A percentile compares a stretch with the other conserved stretches of the same genome.
Evolutionary conservation across 2,888 invertebrate genomes (phyloP).

Genomic region (Thyatira batis): DNA sequence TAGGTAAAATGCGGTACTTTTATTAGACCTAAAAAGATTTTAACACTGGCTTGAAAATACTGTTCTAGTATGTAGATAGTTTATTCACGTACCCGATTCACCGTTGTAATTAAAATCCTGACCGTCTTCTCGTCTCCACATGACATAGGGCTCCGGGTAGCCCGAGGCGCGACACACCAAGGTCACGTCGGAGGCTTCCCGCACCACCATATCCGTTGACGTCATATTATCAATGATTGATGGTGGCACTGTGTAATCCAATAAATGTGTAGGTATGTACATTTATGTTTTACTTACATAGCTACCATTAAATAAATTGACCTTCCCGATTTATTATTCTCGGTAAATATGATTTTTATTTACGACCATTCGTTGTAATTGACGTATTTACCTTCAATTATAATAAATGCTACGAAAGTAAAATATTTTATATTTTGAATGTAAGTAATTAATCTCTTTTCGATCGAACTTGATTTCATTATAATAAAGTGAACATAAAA

Average conservation of each 20-base stretch:
- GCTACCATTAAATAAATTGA: background rate
- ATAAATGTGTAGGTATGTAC: background rate
- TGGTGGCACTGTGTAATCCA: conserved; percentile 89
- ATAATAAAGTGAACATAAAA: background rate
- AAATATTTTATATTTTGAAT: background rate
- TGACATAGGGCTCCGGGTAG: conserved; percentile 95
- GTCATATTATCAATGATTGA: conserved; percentile 94
- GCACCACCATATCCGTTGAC: conserved; percentile 94
- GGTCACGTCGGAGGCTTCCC: conserved; percentile 94
- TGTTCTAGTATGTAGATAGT: background rate
- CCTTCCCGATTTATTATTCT: background rate
- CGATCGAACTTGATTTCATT: background rate
- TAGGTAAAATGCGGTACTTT: no score
- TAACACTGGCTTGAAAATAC: background rate
- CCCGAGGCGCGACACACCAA: conserved; percentile 93
- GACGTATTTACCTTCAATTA: background rate
- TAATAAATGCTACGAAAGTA: background rate
- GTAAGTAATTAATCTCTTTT: background rate
- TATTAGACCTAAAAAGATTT: no score
- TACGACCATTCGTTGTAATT: background rate
- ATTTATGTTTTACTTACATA: background rate
- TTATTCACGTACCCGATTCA: conserved; percentile 85
- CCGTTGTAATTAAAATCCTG: conserved; percentile 94
- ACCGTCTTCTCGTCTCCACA: conserved; percentile 95
- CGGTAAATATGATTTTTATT: background rate